Conservation (phyloP, 92 coral and sea anemone genomes). For the Blastomussa wellsi region DNA sequence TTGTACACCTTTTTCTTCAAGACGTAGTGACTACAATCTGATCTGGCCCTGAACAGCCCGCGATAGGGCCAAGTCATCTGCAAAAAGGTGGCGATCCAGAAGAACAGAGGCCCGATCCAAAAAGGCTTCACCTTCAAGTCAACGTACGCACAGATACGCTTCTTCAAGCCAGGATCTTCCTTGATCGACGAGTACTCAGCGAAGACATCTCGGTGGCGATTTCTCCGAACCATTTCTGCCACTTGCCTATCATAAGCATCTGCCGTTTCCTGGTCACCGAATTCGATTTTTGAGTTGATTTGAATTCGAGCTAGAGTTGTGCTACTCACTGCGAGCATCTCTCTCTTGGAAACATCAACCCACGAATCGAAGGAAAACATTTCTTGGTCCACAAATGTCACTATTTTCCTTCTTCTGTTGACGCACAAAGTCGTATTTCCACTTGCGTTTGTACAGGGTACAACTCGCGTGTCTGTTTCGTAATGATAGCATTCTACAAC, state of each 20-base stretch:
- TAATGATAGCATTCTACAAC: conserved; percentile 56
- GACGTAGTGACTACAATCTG: conserved; percentile 46
- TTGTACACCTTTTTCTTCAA: conserved; percentile 45
- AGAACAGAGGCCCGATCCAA: conserved; percentile 57
- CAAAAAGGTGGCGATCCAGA: conserved; percentile 59
- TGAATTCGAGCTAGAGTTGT: conserved; percentile 38
- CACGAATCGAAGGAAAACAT: conserved; percentile 52
- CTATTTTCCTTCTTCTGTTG: background rate
- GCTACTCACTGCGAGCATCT: conserved; percentile 44
- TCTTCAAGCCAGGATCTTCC: conserved; percentile 46
- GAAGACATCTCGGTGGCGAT: conserved; percentile 51
- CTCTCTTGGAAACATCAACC: conserved; percentile 56
- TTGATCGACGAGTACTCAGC: conserved; percentile 35
- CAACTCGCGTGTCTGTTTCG: conserved; percentile 54
- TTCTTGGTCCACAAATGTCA: conserved; percentile 35
- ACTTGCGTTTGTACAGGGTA: conserved; percentile 55
- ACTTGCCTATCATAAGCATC: conserved; percentile 38
- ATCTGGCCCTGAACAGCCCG: conserved; percentile 57
- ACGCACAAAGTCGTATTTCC: conserved; percentile 25
- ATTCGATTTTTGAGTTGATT: conserved; percentile 33
- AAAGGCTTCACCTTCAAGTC: conserved; percentile 46
- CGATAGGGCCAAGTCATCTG: conserved; percentile 58
- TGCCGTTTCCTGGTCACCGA: conserved; percentile 57
- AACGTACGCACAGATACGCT: conserved; percentile 52
- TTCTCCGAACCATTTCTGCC: conserved; percentile 46